These are phyloP conservation scores for Erebia palarica DNA, from an alignment of 2,888 invertebrate species.

Conservation along the genomic window DNA sequence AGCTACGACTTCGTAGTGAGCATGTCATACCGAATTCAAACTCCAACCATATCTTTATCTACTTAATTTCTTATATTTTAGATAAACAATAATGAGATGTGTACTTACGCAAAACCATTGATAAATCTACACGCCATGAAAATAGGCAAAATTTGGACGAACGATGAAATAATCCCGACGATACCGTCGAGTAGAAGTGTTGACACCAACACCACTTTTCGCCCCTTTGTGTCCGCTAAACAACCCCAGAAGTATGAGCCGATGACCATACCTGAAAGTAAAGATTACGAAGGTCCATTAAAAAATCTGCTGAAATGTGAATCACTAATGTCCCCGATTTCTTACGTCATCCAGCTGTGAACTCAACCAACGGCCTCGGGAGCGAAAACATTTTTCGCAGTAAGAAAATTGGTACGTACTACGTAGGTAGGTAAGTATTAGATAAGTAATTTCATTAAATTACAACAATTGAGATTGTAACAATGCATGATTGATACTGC, in stretches of 20 bases:
- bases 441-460: too few species aligned
- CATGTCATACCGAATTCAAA: too few species aligned
- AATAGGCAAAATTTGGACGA: constrained; percentile 87
- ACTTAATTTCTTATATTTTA: neutral
- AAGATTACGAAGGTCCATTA: neutral
- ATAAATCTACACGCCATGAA: constrained; percentile 89
- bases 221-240: constrained; percentile 91
- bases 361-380: too few species aligned
- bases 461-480: too few species aligned
- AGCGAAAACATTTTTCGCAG: too few species aligned
- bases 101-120: constrained; percentile 90
- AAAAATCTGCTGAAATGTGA: neutral
- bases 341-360: too few species aligned
- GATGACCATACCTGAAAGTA: constrained; percentile 86
- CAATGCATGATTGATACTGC: too few species aligned
- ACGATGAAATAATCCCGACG: constrained; percentile 87
- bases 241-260: constrained; percentile 94
- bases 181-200: constrained; percentile 88
- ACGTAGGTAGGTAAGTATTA: too few species aligned
- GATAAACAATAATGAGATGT: neutral
- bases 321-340: too few species aligned
- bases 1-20: too few species aligned
- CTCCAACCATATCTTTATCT: too few species aligned
- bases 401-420: too few species aligned
- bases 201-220: constrained; percentile 87